Evolutionary conservation across 2,888 invertebrate genomes (phyloP).

Genomic region (Oegoconia quadripuncta): DNA sequence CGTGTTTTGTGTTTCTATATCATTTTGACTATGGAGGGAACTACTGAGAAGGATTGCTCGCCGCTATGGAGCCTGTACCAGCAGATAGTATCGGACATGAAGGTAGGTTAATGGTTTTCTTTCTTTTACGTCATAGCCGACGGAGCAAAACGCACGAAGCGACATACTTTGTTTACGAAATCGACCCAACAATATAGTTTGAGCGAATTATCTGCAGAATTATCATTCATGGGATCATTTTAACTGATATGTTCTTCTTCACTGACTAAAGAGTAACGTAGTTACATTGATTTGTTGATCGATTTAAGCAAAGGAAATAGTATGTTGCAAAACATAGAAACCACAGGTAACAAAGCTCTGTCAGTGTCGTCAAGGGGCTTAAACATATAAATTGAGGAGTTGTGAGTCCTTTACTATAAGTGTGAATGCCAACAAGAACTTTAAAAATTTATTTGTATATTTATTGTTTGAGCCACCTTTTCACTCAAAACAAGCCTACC

Average conservation of each 20-base stretch:
- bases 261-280: too few species aligned
- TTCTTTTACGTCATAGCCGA: slow-evolving; percentile 21
- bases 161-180: slow-evolving; percentile 41
- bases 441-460: too few species aligned
- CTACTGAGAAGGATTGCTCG: slow-evolving; percentile 89
- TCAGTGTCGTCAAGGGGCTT: too few species aligned
- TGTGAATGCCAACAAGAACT: too few species aligned
- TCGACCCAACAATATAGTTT: slow-evolving; percentile 44
- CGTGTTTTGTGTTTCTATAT: slow-evolving; percentile 44
- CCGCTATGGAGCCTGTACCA: slow-evolving; percentile 96
- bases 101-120: slow-evolving; percentile 82
- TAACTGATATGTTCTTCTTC: slow-evolving; percentile 5
- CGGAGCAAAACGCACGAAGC: slow-evolving; percentile 30
- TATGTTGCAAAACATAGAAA: too few species aligned
- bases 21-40: slow-evolving; percentile 83
- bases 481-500: too few species aligned
- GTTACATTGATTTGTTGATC: too few species aligned
- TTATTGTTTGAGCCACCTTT: too few species aligned
- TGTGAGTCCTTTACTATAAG: too few species aligned
- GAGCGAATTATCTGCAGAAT: slow-evolving; percentile 42
- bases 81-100: slow-evolving; percentile 97
- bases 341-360: too few species aligned
- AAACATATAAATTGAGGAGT: too few species aligned
- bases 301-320: too few species aligned
- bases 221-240: slow-evolving; percentile 21